Percentiles rank a stretch among this genome's conserved stretches.
Conservation (phyloP, 2,888 invertebrate species). For the Anoplius nigerrimus region DNA sequence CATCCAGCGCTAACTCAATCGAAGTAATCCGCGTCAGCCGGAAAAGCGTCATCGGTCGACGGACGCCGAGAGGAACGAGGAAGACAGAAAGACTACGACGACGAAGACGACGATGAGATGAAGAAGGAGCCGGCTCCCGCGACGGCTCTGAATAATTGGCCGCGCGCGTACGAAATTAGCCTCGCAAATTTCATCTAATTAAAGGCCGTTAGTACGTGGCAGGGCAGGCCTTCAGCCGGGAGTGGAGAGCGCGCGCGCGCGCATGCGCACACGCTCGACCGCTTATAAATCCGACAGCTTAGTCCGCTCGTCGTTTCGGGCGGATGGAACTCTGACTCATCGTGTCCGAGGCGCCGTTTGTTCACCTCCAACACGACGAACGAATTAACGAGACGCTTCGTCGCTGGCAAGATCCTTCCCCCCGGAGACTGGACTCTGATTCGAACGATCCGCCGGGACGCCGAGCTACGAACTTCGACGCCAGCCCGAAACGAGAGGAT, state of each 20-base stretch:
- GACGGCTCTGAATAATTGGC: conserved; percentile 60
- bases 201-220: conserved; percentile 46
- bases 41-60: conserved; percentile 9
- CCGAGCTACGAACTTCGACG: too few species aligned
- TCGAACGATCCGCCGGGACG: too few species aligned
- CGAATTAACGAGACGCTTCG: too few species aligned
- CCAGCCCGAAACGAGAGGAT: too few species aligned
- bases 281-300: background rate
- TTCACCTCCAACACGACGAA: too few species aligned
- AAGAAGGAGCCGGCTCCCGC: conserved; percentile 10
- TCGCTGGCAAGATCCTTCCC: too few species aligned
- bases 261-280: background rate
- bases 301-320: too few species aligned
- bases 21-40: conserved; percentile 52
- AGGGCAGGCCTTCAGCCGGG: conserved; percentile 16
- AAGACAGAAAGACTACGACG: background rate
- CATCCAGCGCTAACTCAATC: conserved; percentile 52
- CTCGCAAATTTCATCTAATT: conserved; percentile 65
- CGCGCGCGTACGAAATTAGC: conserved; percentile 58
- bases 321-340: too few species aligned
- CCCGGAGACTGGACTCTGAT: too few species aligned
- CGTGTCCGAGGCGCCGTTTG: too few species aligned
- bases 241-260: background rate
- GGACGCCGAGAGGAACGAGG: background rate
- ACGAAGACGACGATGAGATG: background rate